Evolutionary conservation across 2,888 invertebrate genomes (phyloP).

Genomic region (Beris morrisii): DNA sequence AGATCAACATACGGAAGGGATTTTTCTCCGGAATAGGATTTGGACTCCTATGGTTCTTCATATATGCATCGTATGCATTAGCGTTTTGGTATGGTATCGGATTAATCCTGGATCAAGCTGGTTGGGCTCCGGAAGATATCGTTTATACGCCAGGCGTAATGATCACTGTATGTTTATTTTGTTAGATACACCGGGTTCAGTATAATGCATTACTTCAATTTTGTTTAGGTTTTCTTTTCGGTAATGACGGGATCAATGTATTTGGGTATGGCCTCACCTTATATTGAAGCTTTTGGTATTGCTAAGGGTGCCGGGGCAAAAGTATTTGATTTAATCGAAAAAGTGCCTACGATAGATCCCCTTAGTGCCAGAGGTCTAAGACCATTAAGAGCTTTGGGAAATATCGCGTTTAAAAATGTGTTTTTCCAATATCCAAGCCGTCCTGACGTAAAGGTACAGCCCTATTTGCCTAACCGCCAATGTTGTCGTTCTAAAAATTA

Average conservation of each 20-base stretch:
- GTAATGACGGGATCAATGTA: constrained; percentile 61
- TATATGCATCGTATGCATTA: constrained; percentile 75
- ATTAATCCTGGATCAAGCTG: constrained; percentile 63
- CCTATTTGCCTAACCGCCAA: too few species aligned
- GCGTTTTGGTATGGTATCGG: constrained; percentile 84
- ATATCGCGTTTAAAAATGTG: constrained; percentile 72
- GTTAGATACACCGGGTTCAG: constrained; percentile 34
- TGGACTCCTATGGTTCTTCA: constrained; percentile 73
- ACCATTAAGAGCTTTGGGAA: constrained; percentile 63
- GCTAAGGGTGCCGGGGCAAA: constrained; percentile 79
- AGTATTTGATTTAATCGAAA: constrained; percentile 76
- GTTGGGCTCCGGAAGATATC: constrained; percentile 46
- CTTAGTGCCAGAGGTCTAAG: constrained; percentile 63
- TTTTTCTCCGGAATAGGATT: constrained; percentile 70
- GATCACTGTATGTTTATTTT: constrained; percentile 63
- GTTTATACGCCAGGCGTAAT: constrained; percentile 68
- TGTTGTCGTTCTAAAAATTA: constrained; percentile 51
- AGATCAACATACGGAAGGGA: constrained; percentile 71
- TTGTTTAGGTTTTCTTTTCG: constrained; percentile 50
- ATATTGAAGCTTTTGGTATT: constrained; percentile 76
- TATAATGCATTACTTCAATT: constrained; percentile 5
- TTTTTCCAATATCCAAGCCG: constrained; percentile 81
- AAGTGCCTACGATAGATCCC: constrained; percentile 73
- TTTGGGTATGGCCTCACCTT: constrained; percentile 82
- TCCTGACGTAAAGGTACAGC: constrained; percentile 66